These are phyloP conservation scores for Synanthedon vespiformis DNA, from an alignment of 2,888 invertebrate genomes.

Conservation along the genomic window DNA sequence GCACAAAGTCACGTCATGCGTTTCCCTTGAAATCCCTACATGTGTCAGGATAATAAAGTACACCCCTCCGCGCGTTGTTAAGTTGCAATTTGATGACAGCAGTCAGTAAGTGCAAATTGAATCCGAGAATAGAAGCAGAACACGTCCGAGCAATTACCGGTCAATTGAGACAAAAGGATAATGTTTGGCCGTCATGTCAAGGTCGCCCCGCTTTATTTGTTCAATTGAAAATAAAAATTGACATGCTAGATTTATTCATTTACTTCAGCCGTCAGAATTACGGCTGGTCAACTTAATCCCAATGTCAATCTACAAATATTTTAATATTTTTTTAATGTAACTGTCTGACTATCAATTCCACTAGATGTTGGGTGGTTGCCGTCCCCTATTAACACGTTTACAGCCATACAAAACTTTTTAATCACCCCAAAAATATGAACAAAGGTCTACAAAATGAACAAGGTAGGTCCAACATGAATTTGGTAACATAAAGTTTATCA, in stretches of 20 bases:
- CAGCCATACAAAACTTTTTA: no score
- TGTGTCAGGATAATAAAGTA: slow-evolving; percentile 13
- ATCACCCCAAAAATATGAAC: no score
- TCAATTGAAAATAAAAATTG: slow-evolving; percentile 58
- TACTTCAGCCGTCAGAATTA: background rate
- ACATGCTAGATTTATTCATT: slow-evolving; percentile 42
- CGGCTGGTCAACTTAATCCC: background rate
- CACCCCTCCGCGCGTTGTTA: slow-evolving; percentile 25
- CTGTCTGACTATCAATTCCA: no score
- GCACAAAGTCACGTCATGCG: background rate
- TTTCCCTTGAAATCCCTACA: background rate
- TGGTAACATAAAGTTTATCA: no score
- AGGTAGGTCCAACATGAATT: no score
- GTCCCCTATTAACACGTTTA: no score
- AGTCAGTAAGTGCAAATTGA: slow-evolving; percentile 59
- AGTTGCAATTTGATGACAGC: slow-evolving; percentile 56
- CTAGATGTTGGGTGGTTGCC: no score
- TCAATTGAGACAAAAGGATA: slow-evolving; percentile 69
- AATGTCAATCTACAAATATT: no score
- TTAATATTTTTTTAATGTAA: no score
- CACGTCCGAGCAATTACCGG: slow-evolving; percentile 59
- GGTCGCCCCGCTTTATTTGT: slow-evolving; percentile 41
- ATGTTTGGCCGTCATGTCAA: slow-evolving; percentile 64
- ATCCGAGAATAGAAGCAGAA: slow-evolving; percentile 58
- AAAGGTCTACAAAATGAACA: no score